A percentile compares a stretch with the other conserved stretches of the same genome.
Evolutionary conservation across 1,140 invertebrate species (phyloP).

Genomic region (Solenopsis fugax): DNA sequence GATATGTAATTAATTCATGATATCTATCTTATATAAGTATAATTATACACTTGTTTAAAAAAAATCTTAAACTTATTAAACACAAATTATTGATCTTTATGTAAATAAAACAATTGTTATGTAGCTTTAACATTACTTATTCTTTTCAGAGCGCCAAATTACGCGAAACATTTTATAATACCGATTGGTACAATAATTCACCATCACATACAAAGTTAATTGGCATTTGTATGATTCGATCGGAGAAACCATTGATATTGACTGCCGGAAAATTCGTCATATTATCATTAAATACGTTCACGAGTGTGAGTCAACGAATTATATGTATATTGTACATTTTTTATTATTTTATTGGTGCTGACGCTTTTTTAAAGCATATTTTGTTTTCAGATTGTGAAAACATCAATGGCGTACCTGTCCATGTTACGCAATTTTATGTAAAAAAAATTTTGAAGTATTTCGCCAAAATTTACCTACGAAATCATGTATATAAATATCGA

Average conservation of each 20-base stretch:
- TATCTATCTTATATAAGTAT: neutral
- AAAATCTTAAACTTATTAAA: neutral
- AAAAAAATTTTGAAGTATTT: neutral
- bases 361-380: conserved; percentile 10
- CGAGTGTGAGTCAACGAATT: conserved; percentile 66
- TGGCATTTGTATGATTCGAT: conserved; percentile 60
- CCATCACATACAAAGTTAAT: conserved; percentile 20
- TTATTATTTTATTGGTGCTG: neutral
- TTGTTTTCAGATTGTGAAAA: conserved; percentile 67
- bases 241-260: conserved; percentile 68
- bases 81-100: neutral
- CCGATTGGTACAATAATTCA: conserved; percentile 49
- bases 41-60: neutral
- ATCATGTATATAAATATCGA: neutral
- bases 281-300: conserved; percentile 73
- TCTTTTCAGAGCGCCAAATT: conserved; percentile 35
- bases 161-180: conserved; percentile 55
- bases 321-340: neutral
- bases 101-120: neutral
- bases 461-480: neutral
- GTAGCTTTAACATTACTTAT: neutral
- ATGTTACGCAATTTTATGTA: conserved; percentile 53
- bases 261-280: conserved; percentile 74
- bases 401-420: conserved; percentile 70
- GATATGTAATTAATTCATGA: neutral